phyloP scores from a whole-genome alignment of 2,113 vertebrate species.

The Myotis lucifugus region DNA sequence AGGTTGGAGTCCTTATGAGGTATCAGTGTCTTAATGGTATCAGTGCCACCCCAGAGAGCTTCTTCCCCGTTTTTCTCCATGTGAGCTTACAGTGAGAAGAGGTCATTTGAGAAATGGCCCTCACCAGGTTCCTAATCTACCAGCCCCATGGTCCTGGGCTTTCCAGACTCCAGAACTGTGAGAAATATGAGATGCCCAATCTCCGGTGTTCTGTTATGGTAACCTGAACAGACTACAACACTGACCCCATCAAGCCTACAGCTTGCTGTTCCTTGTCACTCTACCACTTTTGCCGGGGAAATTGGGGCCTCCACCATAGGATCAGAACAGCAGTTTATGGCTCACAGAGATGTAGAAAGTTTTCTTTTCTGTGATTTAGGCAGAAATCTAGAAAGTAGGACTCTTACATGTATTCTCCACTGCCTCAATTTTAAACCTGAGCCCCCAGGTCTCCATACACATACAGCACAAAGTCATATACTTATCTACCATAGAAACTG shows the following conservation, averaged over 20 bases:
- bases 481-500: background rate
- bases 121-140: background rate
- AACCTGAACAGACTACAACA: background rate
- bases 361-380: background rate
- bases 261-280: background rate
- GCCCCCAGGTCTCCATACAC: background rate
- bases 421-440: background rate
- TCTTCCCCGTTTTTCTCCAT: background rate
- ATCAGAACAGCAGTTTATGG: background rate
- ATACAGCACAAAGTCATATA: background rate
- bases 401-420: background rate
- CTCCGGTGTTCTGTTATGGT: background rate
- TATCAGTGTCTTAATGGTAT: background rate
- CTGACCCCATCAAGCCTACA: background rate
- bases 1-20: background rate
- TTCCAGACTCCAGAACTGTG: background rate
- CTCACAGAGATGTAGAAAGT: background rate
- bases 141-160: background rate
- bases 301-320: background rate
- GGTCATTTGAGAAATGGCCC: background rate
- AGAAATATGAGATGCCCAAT: background rate
- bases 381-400: background rate
- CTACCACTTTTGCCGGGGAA: background rate
- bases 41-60: background rate
- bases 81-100: background rate